Evolutionary conservation across 2,797 vertebrate genomes (phyloP).

Genomic region (Microctenopoma steveboyesi): DNA sequence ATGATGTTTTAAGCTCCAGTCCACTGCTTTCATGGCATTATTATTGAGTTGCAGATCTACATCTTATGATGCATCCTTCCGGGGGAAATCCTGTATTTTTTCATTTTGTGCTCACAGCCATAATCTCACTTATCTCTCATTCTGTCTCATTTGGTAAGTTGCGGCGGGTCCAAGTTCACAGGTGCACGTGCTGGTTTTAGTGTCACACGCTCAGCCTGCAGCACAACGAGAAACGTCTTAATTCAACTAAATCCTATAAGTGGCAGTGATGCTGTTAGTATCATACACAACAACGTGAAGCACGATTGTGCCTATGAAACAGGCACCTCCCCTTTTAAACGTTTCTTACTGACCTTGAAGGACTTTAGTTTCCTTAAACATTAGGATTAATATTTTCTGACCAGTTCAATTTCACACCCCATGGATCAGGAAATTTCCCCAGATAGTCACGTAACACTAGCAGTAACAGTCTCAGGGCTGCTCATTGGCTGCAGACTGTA

Average conservation of each 20-base stretch:
- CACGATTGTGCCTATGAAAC: not conserved
- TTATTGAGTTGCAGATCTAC: slow-evolving; percentile 8
- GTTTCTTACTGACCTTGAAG: not conserved
- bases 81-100: slow-evolving; percentile 6
- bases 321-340: not conserved
- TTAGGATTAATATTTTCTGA: too few species aligned
- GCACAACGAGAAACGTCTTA: not conserved
- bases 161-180: not conserved
- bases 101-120: not conserved
- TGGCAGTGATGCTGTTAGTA: not conserved
- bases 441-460: too few species aligned
- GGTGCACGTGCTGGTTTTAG: not conserved
- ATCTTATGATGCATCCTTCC: slow-evolving; percentile 1
- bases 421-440: not conserved
- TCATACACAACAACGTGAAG: too few species aligned
- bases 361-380: not conserved
- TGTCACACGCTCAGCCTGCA: not conserved
- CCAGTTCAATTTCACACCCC: too few species aligned
- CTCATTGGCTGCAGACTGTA: not conserved
- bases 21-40: not conserved
- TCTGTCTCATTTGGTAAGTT: slow-evolving; percentile 8
- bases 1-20: slow-evolving; percentile 1
- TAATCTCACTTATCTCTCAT: not conserved
- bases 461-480: not conserved
- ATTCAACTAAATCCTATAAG: not conserved